Evolutionary conservation across 2,888 invertebrate species (phyloP).

Genomic region (Eustalomyia histrio): DNA sequence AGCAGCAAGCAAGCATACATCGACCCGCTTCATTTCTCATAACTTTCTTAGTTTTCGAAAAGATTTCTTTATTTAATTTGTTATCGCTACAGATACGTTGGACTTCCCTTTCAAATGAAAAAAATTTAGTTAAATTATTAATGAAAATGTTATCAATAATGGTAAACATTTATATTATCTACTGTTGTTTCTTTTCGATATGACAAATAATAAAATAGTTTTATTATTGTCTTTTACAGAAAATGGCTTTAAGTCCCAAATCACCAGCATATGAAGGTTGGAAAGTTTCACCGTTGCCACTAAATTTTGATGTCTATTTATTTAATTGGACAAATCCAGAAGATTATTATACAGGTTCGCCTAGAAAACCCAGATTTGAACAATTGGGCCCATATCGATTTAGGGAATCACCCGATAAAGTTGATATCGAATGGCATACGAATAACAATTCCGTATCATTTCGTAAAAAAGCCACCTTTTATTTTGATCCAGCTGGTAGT

Average conservation of each 20-base stretch:
- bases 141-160: neutral
- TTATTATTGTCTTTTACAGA: slow-evolving; percentile 78
- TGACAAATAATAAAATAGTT: neutral
- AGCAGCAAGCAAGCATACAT: too few relatives aligned
- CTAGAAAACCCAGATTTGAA: slow-evolving; percentile 82
- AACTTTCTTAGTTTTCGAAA: too few relatives aligned
- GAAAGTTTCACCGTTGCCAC: slow-evolving; percentile 84
- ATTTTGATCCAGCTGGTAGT: slow-evolving; percentile 85
- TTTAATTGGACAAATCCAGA: slow-evolving; percentile 91
- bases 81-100: neutral
- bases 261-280: slow-evolving; percentile 85
- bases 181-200: slow-evolving; percentile 6
- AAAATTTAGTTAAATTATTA: neutral
- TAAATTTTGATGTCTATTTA: slow-evolving; percentile 85
- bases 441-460: slow-evolving; percentile 87
- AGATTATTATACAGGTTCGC: slow-evolving; percentile 81
- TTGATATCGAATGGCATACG: slow-evolving; percentile 86
- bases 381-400: slow-evolving; percentile 84
- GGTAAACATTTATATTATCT: neutral
- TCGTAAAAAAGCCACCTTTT: slow-evolving; percentile 84
- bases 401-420: slow-evolving; percentile 85
- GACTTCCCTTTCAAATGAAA: neutral
- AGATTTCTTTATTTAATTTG: too few relatives aligned
- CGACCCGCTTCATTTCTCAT: too few relatives aligned
- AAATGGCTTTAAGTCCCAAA: slow-evolving; percentile 83